These are phyloP conservation scores for Coptodon bakossiorum DNA, from an alignment of 2,113 vertebrate genomes.

Conservation along the genomic window DNA sequence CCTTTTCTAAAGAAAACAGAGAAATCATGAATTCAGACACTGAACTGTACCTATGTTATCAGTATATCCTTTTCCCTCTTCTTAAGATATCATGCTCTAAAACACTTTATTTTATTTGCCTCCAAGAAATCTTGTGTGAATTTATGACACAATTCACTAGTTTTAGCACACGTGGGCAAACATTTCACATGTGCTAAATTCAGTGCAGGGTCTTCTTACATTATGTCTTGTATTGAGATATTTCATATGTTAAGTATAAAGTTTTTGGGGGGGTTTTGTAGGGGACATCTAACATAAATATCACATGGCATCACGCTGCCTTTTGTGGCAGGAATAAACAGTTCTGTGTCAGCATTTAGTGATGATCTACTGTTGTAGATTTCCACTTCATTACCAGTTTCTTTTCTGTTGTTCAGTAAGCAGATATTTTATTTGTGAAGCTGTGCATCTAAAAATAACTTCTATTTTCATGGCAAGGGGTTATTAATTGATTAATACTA, in stretches of 20 bases:
- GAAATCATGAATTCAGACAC: neutral
- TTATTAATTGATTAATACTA: neutral
- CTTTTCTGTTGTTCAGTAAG: neutral
- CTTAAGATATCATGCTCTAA: neutral
- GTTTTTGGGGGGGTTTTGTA: fast-evolving
- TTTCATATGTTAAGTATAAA: neutral
- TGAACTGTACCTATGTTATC: neutral
- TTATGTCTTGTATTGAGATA: neutral
- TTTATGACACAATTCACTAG: neutral
- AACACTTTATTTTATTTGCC: neutral
- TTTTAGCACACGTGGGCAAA: neutral
- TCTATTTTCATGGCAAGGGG: neutral
- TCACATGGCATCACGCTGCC: neutral
- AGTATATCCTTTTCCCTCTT: neutral
- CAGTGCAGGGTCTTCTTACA: neutral
- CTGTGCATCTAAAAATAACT: neutral
- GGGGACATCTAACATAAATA: neutral
- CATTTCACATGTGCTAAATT: neutral
- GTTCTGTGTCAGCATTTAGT: neutral
- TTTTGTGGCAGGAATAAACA: neutral
- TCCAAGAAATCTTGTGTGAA: neutral
- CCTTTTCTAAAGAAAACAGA: neutral
- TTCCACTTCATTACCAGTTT: neutral
- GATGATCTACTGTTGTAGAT: neutral
- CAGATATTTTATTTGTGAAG: neutral